phyloP scores from a whole-genome alignment of 2,797 vertebrate genomes.

The Sebastolobus alascanus region DNA sequence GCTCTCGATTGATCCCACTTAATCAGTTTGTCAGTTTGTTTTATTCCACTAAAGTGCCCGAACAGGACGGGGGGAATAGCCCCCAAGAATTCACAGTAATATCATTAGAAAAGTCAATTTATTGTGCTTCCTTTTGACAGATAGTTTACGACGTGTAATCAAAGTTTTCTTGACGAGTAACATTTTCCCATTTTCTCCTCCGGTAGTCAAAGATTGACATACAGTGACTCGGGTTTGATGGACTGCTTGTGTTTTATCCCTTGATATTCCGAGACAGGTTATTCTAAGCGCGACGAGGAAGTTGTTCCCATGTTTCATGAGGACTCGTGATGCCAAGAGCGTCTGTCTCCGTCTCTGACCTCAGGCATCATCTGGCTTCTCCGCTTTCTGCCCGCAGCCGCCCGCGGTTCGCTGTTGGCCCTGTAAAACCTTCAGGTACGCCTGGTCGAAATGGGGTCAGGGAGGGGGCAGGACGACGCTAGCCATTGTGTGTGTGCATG shows the following conservation, averaged over 20 bases:
- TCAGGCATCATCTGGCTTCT: slow-evolving; percentile 23
- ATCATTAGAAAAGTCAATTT: neutral
- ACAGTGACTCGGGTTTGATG: neutral
- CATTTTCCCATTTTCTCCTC: neutral
- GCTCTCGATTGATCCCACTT: slow-evolving; percentile 18
- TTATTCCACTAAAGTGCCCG: neutral
- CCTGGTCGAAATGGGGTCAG: slow-evolving; percentile 66
- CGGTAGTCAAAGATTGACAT: neutral
- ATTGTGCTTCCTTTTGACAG: neutral
- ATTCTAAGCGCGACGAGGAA: slow-evolving; percentile 52
- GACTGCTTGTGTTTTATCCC: slow-evolving; percentile 1
- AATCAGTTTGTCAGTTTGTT: slow-evolving; percentile 26
- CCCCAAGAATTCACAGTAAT: neutral
- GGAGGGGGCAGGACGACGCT: slow-evolving; percentile 51
- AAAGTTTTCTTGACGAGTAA: no score
- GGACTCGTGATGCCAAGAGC: slow-evolving; percentile 43
- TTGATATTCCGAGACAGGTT: slow-evolving; percentile 33
- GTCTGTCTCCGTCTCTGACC: slow-evolving; percentile 21
- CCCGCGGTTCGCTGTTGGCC: slow-evolving; percentile 19
- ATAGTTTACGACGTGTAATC: neutral
- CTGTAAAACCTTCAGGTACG: slow-evolving; percentile 50
- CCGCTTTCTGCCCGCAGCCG: slow-evolving; percentile 12
- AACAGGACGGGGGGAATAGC: neutral
- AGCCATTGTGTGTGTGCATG: slow-evolving; percentile 22
- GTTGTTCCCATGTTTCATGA: slow-evolving; percentile 41